Conservation (phyloP, 2,113 vertebrate genomes). For the Pungitius pungitius region DNA sequence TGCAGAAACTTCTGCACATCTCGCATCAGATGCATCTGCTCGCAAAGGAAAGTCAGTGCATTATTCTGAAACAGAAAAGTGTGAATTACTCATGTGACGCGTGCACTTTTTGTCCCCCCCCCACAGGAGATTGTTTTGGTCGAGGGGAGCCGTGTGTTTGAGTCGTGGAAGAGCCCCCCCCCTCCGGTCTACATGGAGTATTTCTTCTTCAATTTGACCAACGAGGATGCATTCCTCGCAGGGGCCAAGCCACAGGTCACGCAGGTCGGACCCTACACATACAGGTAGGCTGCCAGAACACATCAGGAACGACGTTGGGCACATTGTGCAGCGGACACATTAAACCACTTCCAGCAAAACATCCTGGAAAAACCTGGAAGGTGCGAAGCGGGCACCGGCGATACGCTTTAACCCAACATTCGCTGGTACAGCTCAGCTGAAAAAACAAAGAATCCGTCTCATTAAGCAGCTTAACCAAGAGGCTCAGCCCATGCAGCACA, state of each 20-base stretch:
- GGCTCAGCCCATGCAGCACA: too few species aligned
- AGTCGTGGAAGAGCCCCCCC: slow-evolving; percentile 89
- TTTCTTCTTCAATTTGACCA: slow-evolving; percentile 94
- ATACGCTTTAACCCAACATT: too few species aligned
- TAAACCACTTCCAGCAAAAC: background rate
- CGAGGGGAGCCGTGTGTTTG: slow-evolving; percentile 88
- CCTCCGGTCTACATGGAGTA: slow-evolving; percentile 92
- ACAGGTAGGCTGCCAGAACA: slow-evolving; percentile 81
- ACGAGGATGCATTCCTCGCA: slow-evolving; percentile 82
- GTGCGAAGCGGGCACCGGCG: too few species aligned
- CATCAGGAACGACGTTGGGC: background rate
- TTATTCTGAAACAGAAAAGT: background rate
- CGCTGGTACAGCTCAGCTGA: too few species aligned
- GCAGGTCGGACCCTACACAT: slow-evolving; percentile 92
- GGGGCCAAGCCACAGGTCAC: slow-evolving; percentile 83
- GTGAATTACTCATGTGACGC: background rate
- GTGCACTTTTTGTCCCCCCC: too few species aligned
- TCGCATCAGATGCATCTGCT: background rate
- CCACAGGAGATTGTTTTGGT: slow-evolving; percentile 90
- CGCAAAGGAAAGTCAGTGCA: background rate
- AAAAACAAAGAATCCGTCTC: too few species aligned
- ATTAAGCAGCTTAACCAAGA: background rate
- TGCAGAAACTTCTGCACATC: background rate
- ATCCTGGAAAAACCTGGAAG: too few species aligned
- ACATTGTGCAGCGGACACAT: background rate